Conservation (phyloP, 2,888 invertebrate genomes). For the Ischnura elegans region DNA sequence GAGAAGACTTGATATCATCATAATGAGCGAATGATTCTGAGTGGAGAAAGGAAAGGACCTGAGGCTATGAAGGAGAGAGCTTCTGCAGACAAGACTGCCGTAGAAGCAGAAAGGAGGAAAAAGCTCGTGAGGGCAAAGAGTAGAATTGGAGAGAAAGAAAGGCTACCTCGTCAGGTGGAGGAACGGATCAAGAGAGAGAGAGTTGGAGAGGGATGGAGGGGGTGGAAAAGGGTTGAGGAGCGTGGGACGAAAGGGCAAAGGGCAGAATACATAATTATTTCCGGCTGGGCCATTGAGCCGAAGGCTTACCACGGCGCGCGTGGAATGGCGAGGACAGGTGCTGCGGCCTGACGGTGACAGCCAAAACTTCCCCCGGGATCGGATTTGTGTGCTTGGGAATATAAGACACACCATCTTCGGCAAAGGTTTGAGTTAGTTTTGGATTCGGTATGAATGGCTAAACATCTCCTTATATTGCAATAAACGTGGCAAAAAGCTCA, state of each 20-base stretch:
- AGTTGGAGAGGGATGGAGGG: not conserved
- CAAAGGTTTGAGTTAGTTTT: not conserved
- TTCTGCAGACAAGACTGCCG: not conserved
- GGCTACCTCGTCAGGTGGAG: not conserved
- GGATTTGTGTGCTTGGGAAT: conserved; percentile 31
- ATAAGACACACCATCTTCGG: conserved; percentile 49
- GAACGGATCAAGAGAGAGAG: not conserved
- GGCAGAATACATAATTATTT: conserved; percentile 62
- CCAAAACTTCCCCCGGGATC: conserved; percentile 55
- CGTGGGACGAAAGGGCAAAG: conserved; percentile 56
- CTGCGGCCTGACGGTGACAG: conserved; percentile 61
- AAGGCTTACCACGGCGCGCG: conserved; percentile 48
- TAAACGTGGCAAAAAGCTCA: not conserved
- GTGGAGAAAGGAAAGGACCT: not conserved
- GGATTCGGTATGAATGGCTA: not conserved
- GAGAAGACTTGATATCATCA: too few species aligned
- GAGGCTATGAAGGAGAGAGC: not conserved
- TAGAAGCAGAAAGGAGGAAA: not conserved
- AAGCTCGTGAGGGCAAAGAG: not conserved
- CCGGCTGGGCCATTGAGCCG: conserved; percentile 56
- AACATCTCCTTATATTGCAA: not conserved
- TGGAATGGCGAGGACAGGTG: conserved; percentile 61
- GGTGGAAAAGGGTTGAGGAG: not conserved
- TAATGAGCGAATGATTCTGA: not conserved
- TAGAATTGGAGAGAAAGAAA: not conserved